Conservation (phyloP, 2,797 vertebrate species). For the Vipera latastei region DNA sequence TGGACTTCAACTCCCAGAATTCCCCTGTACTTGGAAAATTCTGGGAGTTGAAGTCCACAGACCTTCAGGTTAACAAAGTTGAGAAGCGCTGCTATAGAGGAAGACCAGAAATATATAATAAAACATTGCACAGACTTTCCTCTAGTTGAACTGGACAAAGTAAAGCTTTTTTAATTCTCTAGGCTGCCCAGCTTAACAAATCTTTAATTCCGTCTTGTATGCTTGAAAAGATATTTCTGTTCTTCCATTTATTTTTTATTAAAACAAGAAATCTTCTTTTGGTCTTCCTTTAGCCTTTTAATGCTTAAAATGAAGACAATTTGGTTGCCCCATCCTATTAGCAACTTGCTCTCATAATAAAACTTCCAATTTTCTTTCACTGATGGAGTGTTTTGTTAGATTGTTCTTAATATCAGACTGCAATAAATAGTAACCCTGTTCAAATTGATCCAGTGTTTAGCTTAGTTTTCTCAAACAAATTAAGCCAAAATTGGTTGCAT, state of each 20-base stretch:
- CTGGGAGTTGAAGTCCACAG: background rate
- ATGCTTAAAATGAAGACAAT: background rate
- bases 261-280: background rate
- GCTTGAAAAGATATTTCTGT: background rate
- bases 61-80: background rate
- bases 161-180: background rate
- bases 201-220: background rate
- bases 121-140: background rate
- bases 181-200: background rate
- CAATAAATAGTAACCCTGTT: background rate
- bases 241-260: background rate
- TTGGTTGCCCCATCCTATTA: background rate
- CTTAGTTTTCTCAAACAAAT: background rate
- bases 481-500: background rate
- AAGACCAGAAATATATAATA: background rate
- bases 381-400: background rate
- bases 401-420: background rate
- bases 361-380: background rate
- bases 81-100: background rate
- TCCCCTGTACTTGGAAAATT: background rate
- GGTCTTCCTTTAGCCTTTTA: background rate
- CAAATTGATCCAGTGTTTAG: background rate
- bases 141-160: background rate
- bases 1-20: background rate
- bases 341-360: background rate